phyloP scores from a whole-genome alignment of 2,888 invertebrate genomes.

The Drosophila rellima region DNA sequence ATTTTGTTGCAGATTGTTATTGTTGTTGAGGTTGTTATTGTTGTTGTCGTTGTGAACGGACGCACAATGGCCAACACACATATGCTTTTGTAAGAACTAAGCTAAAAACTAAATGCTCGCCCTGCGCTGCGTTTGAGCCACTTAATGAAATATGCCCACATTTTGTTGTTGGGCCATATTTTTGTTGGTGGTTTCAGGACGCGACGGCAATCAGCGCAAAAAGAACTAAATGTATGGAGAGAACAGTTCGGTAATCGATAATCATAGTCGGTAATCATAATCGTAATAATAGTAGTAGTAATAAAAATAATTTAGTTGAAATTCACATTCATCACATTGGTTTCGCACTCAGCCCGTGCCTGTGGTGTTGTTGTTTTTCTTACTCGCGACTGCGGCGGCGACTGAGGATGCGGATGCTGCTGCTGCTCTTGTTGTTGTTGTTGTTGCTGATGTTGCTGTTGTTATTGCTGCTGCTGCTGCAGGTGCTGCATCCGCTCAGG shows the following conservation, averaged over 20 bases:
- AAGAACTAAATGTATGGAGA: conserved; percentile 78
- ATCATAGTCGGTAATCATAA: conserved; percentile 53
- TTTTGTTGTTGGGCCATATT: conserved; percentile 1
- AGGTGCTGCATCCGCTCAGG: conserved; percentile 60
- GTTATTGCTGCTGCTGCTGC: conserved; percentile 30
- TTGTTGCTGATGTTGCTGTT: conserved; percentile 23
- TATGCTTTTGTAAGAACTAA: conserved; percentile 73
- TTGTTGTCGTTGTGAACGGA: conserved; percentile 24
- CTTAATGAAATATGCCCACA: neutral
- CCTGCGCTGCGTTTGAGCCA: conserved; percentile 51
- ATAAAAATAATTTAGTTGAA: conserved; percentile 83
- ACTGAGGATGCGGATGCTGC: conserved; percentile 30
- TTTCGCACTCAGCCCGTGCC: conserved; percentile 68
- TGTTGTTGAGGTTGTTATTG: conserved; percentile 23
- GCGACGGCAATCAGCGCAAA: conserved; percentile 66
- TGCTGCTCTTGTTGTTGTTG: conserved; percentile 3
- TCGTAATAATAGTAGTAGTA: conserved; percentile 67
- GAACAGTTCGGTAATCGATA: conserved; percentile 72
- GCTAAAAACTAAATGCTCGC: conserved; percentile 78
- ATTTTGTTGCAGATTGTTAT: conserved; percentile 19
- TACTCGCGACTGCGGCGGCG: conserved; percentile 28
- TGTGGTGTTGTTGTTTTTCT: conserved; percentile 50
- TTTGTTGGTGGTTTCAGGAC: conserved; percentile 8
- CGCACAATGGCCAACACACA: conserved; percentile 49
- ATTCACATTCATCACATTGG: conserved; percentile 84